Base-by-base conservation (phyloP, 1,140 invertebrate species). In the Drosophila sp. region DNA sequence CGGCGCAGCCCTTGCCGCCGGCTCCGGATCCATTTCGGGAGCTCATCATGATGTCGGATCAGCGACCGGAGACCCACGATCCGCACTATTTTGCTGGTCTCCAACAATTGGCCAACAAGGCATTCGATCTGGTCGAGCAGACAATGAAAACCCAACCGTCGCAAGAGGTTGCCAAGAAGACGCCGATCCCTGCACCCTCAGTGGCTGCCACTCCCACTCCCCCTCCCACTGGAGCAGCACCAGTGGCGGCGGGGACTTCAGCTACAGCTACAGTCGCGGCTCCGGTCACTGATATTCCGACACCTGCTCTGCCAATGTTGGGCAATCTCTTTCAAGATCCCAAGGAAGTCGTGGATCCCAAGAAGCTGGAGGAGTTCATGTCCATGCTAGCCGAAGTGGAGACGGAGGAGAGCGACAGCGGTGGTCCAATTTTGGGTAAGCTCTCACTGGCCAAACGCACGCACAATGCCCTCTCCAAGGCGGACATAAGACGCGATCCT, bases 331-430 rank as follows among this genome's bases (percentile, higher is more conserved):
- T 92, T 68, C 90, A 91, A 57, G 91, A 92, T 56, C 90, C 90
- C 56, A 92, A 92, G 57, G 90, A 92, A 7, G 80, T 92, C 17
- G 85, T 92, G 0, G 91, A 92, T 66, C 91, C 91, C 56, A 82
- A 90, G 63, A 93, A 93, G 72, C 86, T 93, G 35, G 92, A 93
- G 67, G 91, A 92, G 66, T 93, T 92, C 56, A 80, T 93, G 56
- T 93, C 92, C 76, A 93, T 93, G 80, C 90, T 93, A 38, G 93
- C 93, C 72, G 90, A 92, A 3, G 91, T 91, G 8, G 94, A 95
- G 69, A 94, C 94, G 0, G 95, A 95, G 78, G 95, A 95, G 82
- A 95, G 94, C 84, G 95, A 95, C 83, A 93, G 93, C 56, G 93
- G 93, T 50, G 93, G 90, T 75, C 93, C 93, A 17, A 85, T 95